Evolutionary conservation across 2,888 invertebrate genomes (phyloP).

Genomic region (Caenorhabditis drosophilae): DNA sequence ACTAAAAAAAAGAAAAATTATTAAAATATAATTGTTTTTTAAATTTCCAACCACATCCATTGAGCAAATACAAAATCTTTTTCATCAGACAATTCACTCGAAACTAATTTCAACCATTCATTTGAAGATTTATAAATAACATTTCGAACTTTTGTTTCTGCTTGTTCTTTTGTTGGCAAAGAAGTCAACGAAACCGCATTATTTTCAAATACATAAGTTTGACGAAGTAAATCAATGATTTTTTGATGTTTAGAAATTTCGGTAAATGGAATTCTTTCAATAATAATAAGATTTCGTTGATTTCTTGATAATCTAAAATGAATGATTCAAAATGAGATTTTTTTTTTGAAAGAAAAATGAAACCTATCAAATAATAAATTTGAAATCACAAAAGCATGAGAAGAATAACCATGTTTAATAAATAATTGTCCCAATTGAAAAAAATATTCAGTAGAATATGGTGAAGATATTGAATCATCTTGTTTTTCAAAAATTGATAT

Average conservation of each 20-base stretch:
- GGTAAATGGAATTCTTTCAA: slow-evolving; percentile 12
- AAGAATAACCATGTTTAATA: slow-evolving; percentile 11
- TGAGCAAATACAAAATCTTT: slow-evolving; percentile 4
- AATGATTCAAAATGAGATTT: no score
- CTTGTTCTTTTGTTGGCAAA: slow-evolving; percentile 15
- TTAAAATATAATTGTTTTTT: no score
- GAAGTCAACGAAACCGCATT: slow-evolving; percentile 18
- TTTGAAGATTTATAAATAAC: slow-evolving; percentile 11
- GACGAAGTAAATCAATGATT: slow-evolving; percentile 11
- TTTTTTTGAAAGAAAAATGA: no score
- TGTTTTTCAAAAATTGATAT: slow-evolving; percentile 9
- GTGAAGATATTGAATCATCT: background rate
- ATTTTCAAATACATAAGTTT: slow-evolving; percentile 22
- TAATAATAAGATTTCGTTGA: slow-evolving; percentile 21
- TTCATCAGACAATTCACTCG: background rate
- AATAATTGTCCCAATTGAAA: slow-evolving; percentile 12
- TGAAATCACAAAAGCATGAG: slow-evolving; percentile 34
- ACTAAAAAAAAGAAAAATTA: no score
- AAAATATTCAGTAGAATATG: background rate
- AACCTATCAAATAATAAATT: slow-evolving; percentile 40
- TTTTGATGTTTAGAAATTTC: slow-evolving; percentile 2
- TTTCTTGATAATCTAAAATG: background rate
- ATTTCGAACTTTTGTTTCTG: slow-evolving; percentile 11
- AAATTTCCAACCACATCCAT: slow-evolving; percentile 25
- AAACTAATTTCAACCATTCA: slow-evolving; percentile 12